Evolutionary conservation across 2,797 vertebrate genomes (phyloP).

Genomic region (Chaenodraco wilsoni): DNA sequence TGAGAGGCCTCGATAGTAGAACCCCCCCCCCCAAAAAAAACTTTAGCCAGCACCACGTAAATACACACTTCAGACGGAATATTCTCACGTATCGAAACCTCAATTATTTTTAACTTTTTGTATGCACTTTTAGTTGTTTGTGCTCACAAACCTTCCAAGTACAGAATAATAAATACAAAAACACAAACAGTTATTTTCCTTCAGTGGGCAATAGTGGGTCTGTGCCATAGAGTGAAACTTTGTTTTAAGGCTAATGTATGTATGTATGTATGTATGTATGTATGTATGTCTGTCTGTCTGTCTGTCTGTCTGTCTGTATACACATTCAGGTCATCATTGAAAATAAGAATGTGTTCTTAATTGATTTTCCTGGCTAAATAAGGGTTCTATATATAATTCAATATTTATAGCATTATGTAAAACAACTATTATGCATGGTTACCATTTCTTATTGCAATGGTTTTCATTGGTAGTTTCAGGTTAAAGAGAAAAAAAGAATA

Average conservation of each 20-base stretch:
- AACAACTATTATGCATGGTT: not conserved
- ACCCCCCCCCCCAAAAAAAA: not conserved
- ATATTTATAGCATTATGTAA: not conserved
- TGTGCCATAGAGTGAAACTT: not conserved
- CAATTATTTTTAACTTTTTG: not conserved
- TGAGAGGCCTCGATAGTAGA: conserved; percentile 61
- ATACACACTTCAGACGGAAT: too few species aligned
- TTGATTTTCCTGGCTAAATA: too few species aligned
- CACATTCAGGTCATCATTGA: too few species aligned
- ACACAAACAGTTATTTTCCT: not conserved
- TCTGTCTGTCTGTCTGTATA: too few species aligned
- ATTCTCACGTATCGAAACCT: too few species aligned
- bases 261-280: too few species aligned
- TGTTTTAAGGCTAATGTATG: not conserved
- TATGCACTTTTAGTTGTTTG: not conserved
- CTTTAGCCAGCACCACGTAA: not conserved
- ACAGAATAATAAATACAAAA: not conserved
- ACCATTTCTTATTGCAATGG: too few species aligned
- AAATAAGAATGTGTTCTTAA: too few species aligned
- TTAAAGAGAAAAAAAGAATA: too few species aligned
- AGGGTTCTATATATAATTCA: not conserved
- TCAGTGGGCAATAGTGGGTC: not conserved
- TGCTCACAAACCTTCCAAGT: not conserved
- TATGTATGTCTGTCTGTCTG: fast-evolving
- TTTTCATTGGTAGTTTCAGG: too few species aligned